phyloP scores from a whole-genome alignment of 2,888 invertebrate genomes.

The Athalia circularis region DNA sequence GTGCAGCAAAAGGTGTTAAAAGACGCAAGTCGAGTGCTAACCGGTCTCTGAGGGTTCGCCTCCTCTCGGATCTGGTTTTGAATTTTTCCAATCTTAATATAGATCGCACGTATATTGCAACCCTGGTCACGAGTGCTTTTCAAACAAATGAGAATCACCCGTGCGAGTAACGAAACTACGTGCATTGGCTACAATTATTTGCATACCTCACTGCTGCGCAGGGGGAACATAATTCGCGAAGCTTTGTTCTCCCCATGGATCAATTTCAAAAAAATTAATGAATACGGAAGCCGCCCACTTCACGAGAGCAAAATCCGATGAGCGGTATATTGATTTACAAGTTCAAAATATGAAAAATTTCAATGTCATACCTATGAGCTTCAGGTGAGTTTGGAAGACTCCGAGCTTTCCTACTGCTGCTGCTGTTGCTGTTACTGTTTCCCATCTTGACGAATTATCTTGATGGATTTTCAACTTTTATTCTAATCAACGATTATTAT shows the following conservation, averaged over 20 bases:
- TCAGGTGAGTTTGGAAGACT: conserved; percentile 88
- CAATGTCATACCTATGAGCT: conserved; percentile 79
- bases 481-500: not conserved
- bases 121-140: not conserved
- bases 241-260: too few relatives aligned
- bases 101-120: conserved; percentile 55
- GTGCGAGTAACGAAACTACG: not conserved
- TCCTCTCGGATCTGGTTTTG: conserved; percentile 65
- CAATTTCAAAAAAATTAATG: too few relatives aligned
- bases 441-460: conserved; percentile 67
- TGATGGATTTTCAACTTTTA: conserved; percentile 31
- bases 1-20: conserved; percentile 55
- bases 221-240: too few relatives aligned
- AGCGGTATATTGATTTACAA: too few relatives aligned
- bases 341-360: too few relatives aligned
- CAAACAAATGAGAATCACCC: conserved; percentile 16
- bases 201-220: not conserved
- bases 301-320: too few relatives aligned
- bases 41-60: conserved; percentile 63
- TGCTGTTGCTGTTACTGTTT: conserved; percentile 71
- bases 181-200: not conserved
- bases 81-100: conserved; percentile 65
- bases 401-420: conserved; percentile 78
- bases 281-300: too few relatives aligned
- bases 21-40: conserved; percentile 58